Evolutionary conservation across 2,797 vertebrate species (phyloP).

Genomic region (Syngnathus acus): DNA sequence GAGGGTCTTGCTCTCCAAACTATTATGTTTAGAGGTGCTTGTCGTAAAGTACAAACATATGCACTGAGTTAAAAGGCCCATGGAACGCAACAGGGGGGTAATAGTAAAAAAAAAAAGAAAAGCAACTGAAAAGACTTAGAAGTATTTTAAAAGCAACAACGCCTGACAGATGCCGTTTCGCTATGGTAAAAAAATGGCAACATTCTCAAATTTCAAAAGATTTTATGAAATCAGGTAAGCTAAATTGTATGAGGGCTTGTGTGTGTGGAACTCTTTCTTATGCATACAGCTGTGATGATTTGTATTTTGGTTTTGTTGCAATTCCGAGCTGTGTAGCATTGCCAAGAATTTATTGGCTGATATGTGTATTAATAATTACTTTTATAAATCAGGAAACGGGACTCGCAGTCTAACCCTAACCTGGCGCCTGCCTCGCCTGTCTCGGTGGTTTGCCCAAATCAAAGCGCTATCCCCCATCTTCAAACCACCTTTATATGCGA

Average conservation of each 20-base stretch:
- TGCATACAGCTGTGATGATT: slow-evolving; percentile 6
- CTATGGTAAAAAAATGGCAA: neutral
- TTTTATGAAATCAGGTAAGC: neutral
- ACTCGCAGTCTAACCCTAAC: slow-evolving; percentile 62
- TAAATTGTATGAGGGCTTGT: neutral
- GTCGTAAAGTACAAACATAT: slow-evolving; percentile 55
- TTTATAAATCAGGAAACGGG: slow-evolving; percentile 86
- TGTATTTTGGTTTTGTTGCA: slow-evolving; percentile 52
- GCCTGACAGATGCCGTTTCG: neutral
- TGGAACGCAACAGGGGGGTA: slow-evolving; percentile 15
- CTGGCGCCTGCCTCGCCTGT: slow-evolving; percentile 68
- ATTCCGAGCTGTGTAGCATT: slow-evolving; percentile 28
- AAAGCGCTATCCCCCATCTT: slow-evolving; percentile 9
- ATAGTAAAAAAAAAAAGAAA: slow-evolving; percentile 12
- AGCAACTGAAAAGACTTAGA: neutral
- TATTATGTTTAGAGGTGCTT: slow-evolving; percentile 53
- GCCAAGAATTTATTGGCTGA: slow-evolving; percentile 72
- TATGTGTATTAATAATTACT: slow-evolving; percentile 81
- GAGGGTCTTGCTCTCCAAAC: slow-evolving; percentile 34
- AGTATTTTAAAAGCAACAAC: neutral
- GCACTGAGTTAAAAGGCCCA: slow-evolving; percentile 46
- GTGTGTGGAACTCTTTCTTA: neutral
- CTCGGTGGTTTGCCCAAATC: slow-evolving; percentile 59
- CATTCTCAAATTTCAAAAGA: neutral
- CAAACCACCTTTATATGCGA: slow-evolving; percentile 14